Percentiles rank a stretch among this genome's conserved stretches.
phyloP scores from a whole-genome alignment of 2,113 vertebrate genomes.

The Prionailurus viverrinus region DNA sequence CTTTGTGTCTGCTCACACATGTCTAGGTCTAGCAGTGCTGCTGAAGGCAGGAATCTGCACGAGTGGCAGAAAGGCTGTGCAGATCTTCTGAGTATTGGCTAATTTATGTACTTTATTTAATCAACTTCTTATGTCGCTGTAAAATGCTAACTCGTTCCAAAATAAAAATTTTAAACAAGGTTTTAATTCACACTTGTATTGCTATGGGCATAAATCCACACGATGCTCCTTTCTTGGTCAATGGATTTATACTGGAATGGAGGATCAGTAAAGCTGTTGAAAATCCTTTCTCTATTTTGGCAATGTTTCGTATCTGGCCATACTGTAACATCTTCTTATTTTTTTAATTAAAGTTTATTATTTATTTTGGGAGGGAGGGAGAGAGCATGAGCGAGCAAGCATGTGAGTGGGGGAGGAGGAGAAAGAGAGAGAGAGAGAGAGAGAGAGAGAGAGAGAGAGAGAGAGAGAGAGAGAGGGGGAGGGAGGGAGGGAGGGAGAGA shows the following conservation, averaged over 20 bases:
- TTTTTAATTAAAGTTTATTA: no score
- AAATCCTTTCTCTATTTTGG: not conserved
- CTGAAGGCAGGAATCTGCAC: not conserved
- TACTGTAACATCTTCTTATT: not conserved
- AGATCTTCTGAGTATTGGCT: not conserved
- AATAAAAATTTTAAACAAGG: not conserved
- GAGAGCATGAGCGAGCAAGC: accelerated
- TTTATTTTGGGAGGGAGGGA: no score
- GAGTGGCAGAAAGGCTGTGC: not conserved
- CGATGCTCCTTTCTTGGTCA: not conserved
- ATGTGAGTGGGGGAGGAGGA: no score
- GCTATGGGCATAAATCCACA: not conserved
- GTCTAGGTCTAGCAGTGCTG: not conserved
- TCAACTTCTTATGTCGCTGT: not conserved
- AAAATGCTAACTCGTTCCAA: not conserved
- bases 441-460: no score
- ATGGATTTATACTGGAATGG: not conserved
- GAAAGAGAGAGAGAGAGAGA: no score
- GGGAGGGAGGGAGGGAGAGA: no score
- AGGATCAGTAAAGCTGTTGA: not conserved
- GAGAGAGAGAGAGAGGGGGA: no score
- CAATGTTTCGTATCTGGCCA: not conserved
- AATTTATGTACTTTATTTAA: not conserved
- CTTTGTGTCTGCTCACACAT: not conserved
- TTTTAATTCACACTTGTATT: conserved; percentile 34